Evolutionary conservation across 2,888 invertebrate genomes (phyloP), one percentile per base, ranked within the genome.

Genomic region (Eupelmus urozonus): DNA sequence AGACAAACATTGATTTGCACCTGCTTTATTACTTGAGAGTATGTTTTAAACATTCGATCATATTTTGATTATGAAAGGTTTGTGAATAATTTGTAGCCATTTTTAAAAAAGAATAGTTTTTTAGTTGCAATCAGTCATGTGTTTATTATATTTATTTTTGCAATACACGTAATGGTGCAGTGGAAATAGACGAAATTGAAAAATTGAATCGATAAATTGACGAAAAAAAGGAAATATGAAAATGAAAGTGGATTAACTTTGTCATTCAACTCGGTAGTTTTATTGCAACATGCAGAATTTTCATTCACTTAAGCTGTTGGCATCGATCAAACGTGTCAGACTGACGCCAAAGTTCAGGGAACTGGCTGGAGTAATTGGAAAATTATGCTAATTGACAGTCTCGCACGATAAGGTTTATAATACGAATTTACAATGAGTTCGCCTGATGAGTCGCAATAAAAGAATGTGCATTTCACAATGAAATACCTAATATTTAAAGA

Each of bases 321-420:
- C 67, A 73, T 73, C 73, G 69, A 76, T 79, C 79, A 73, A 79
- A 69, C 51, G 70, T 69, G 70, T 69, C 65, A 70, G 42, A 45
- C 40, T 49, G 45, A 55, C 51, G 65, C 59, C 5, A 42, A 73
- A 69, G 73, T 76, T 76, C 69, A 51, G 53, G 59, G 74, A 75
- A 71, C 67, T 27, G 66, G 11, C 23, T 45, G 63, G 69, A 72
- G 72, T 72, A 76, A 79, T 73, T 70, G 73, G 79, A 65, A 79
- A 73, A 76, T 79, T 76, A 76, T 65, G 79, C 60, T 79, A 76
- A 79, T 79, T 65, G 76, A 73, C 69, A 76, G 63, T 13, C 63
- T 72, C 23, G 57, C 55, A 4, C 23, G 76, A 76, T 76, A 63
- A 76, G 72, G 60, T 40, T 71, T 18, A 51, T 40, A 45, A 70